Base-by-base conservation (phyloP, 2,888 invertebrate species). In the Pomacea canaliculata region DNA sequence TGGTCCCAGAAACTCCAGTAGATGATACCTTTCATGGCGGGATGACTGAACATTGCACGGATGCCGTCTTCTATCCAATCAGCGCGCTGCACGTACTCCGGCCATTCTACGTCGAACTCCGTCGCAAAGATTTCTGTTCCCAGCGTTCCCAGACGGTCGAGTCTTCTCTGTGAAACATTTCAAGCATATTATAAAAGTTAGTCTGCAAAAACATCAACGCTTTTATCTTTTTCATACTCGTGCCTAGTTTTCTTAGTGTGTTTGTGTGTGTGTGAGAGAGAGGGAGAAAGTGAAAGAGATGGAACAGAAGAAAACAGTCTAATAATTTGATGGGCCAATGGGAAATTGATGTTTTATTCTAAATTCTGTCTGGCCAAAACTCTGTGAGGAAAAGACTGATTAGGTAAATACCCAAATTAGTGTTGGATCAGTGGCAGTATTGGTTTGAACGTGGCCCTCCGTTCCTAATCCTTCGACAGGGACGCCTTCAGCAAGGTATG, bases 1-100 rank as follows among this genome's bases (percentile, higher is more conserved):
- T 73, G 67, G 59, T 78, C 76, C 83, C 83, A 83, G 76, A 83
- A 82, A 0, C 76, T 80, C 83, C 81, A 83, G 37, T 81, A 66
- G 5, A 80, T 71, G 37, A 82, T 69, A 8, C 83, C 83, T 19
- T 79, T 70, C 16, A 83, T 71, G 7, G 75, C 65, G 1, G 82
- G 81, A 62, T 83, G 82, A 16, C 80, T 75, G 76, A 79, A 83
- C 48, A 80, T 75, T 5, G 79, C 69, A 2, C 83, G 70, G 12
- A 80, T 56, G 16, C 77, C 76, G 16, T 73, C 76, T 63, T 83
- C 83, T 59, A 79, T 69, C 73, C 73, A 73, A 46, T 73, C 73
- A 59, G 73, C 73, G 3, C 73, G 73, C 68, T 67, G 37, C 48
- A 46, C 60, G 18, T n/a, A 46, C 10, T 73, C 73, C 0, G 18